Conservation (phyloP, 1,140 invertebrate species). For the Orussus abietinus region DNA sequence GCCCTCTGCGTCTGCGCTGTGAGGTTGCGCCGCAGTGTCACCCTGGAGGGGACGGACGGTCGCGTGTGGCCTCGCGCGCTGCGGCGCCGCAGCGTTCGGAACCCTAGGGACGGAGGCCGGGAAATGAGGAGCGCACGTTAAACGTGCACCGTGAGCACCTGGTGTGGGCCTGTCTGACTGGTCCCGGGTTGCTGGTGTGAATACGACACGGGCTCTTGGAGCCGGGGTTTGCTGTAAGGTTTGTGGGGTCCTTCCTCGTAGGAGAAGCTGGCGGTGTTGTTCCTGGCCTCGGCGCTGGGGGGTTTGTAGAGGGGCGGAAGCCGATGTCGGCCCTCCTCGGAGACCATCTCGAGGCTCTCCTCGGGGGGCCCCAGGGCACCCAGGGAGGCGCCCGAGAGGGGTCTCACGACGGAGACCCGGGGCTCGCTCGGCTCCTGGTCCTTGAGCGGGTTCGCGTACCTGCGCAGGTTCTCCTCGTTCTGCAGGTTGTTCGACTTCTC, state of each 20-base stretch:
- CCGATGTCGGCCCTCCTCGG: constrained; percentile 56
- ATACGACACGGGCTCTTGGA: constrained; percentile 47
- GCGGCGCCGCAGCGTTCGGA: no score
- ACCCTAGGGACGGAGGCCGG: no score
- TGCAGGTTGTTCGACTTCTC: constrained; percentile 86
- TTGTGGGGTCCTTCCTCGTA: constrained; percentile 67
- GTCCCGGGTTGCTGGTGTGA: constrained; percentile 40
- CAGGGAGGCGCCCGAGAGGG: constrained; percentile 53
- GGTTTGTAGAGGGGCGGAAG: constrained; percentile 58
- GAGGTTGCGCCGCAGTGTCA: no score
- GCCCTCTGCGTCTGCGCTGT: no score
- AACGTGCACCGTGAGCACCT: constrained; percentile 58
- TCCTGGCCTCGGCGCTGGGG: constrained; percentile 64
- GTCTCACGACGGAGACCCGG: constrained; percentile 58
- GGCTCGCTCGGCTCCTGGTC: constrained; percentile 55
- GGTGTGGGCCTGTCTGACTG: constrained; percentile 50
- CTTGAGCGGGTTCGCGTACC: constrained; percentile 62
- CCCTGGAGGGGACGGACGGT: no score
- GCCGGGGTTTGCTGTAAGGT: constrained; percentile 72
- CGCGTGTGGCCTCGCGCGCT: no score
- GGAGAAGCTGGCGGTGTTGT: constrained; percentile 71
- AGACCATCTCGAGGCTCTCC: constrained; percentile 63
- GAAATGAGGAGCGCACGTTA: no score
- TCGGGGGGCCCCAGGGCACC: constrained; percentile 49
- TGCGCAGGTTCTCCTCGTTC: constrained; percentile 82